Evolutionary conservation across 2,797 vertebrate genomes (phyloP).

Genomic region (Sus cebifrons): DNA sequence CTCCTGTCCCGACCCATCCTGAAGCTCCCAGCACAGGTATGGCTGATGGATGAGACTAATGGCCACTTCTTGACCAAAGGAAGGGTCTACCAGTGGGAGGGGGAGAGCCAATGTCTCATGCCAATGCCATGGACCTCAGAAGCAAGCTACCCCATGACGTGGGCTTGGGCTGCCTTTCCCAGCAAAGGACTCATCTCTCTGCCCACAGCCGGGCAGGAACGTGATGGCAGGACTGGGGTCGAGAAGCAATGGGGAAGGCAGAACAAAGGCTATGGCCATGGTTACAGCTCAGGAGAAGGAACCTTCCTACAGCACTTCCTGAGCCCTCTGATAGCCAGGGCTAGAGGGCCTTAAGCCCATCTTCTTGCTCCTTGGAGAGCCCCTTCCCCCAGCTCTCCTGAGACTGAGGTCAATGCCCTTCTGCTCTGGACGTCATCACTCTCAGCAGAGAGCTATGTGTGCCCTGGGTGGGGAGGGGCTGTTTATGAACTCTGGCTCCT

Average conservation of each 20-base stretch:
- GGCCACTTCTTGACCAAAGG: neutral
- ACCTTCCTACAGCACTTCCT: neutral
- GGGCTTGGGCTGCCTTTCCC: neutral
- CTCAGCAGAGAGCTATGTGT: conserved; percentile 5
- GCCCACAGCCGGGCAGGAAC: neutral
- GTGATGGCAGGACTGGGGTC: neutral
- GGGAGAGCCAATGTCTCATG: neutral
- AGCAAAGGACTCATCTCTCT: neutral
- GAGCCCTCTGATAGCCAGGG: neutral
- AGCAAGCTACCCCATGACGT: neutral
- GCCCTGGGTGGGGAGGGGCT: conserved; percentile 12
- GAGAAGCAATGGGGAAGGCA: neutral
- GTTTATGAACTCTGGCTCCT: conserved; percentile 61
- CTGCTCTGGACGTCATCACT: neutral
- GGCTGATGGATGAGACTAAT: neutral
- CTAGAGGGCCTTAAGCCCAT: neutral
- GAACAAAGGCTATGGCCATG: neutral
- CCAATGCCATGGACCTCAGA: neutral
- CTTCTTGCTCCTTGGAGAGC: neutral
- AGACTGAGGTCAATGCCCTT: neutral
- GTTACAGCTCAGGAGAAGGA: neutral
- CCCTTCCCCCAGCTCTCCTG: neutral
- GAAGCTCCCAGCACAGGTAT: neutral
- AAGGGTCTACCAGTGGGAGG: neutral
- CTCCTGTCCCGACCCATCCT: neutral